These are phyloP conservation scores for Drosophila setifemur DNA, from an alignment of 1,140 invertebrate genomes.

Conservation along the genomic window DNA sequence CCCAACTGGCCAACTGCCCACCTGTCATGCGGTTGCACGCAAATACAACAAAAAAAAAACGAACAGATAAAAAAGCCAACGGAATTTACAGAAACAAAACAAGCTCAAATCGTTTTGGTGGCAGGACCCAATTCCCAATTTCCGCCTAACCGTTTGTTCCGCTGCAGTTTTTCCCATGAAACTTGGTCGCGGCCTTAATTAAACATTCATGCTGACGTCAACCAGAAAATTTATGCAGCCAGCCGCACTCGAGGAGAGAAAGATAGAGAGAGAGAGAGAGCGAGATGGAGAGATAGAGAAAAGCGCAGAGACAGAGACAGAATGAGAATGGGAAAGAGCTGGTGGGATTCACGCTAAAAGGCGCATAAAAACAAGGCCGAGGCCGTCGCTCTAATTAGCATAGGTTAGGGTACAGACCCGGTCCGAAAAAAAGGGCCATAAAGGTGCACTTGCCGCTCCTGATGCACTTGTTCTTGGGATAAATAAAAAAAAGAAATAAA, in stretches of 20 bases:
- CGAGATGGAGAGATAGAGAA: neutral
- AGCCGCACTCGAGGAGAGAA: neutral
- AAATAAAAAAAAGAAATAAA: constrained; percentile 9
- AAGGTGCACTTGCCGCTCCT: constrained; percentile 56
- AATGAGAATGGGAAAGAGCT: neutral
- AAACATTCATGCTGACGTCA: constrained; percentile 57
- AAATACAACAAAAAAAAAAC: constrained; percentile 18
- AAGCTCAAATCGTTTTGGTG: constrained; percentile 32
- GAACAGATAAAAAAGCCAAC: constrained; percentile 28
- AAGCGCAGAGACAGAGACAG: neutral
- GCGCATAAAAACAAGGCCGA: constrained; percentile 78
- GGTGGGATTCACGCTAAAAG: constrained; percentile 70
- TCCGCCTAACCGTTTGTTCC: constrained; percentile 72
- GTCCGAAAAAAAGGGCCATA: constrained; percentile 16
- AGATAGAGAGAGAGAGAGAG: constrained; percentile 10
- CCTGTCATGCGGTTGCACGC: constrained; percentile 63
- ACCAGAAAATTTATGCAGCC: constrained; percentile 75
- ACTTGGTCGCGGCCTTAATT: constrained; percentile 68
- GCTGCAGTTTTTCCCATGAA: constrained; percentile 67
- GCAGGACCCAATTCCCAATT: constrained; percentile 63
- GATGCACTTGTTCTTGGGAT: constrained; percentile 54
- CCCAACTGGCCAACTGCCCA: constrained; percentile 10
- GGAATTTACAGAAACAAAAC: constrained; percentile 8
- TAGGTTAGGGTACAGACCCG: constrained; percentile 42
- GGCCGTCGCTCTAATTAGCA: constrained; percentile 77